A percentile compares a stretch with the other conserved stretches of the same genome.
phyloP scores from a whole-genome alignment of 2,797 vertebrate species.

The Sus cebifrons region DNA sequence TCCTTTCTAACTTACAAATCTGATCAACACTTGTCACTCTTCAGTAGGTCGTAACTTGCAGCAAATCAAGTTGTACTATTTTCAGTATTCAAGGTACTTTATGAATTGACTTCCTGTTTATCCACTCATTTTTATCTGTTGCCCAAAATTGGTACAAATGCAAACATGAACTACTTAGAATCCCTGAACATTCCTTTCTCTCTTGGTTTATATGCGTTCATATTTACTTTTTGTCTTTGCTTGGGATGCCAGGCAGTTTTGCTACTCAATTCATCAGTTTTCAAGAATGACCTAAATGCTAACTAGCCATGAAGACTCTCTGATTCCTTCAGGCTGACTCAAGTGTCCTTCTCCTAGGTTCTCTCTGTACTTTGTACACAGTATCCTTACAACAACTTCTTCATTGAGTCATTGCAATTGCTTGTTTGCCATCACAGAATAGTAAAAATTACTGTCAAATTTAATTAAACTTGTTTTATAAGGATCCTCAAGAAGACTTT shows the following conservation, averaged over 20 bases:
- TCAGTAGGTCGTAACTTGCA: background rate
- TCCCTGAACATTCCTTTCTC: background rate
- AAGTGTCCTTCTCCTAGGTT: background rate
- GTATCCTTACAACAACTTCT: background rate
- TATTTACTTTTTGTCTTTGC: constrained; percentile 6
- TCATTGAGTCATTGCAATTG: background rate
- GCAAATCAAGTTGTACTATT: background rate
- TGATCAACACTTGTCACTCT: background rate
- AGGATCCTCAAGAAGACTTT: background rate
- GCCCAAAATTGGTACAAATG: constrained; percentile 3
- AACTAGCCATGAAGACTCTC: background rate
- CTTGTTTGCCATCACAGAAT: background rate
- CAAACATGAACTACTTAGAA: background rate
- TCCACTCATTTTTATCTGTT: background rate
- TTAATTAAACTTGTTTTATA: background rate
- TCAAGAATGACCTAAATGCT: constrained; percentile 24
- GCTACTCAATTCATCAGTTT: background rate
- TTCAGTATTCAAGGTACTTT: background rate
- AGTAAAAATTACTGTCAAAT: constrained; percentile 49
- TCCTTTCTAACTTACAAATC: background rate
- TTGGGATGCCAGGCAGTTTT: constrained; percentile 2
- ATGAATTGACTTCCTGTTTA: background rate
- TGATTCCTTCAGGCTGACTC: background rate
- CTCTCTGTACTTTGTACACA: background rate
- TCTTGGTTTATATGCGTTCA: background rate